phyloP scores from a whole-genome alignment of 2,888 invertebrate genomes.

The Epinotia bilunana region DNA sequence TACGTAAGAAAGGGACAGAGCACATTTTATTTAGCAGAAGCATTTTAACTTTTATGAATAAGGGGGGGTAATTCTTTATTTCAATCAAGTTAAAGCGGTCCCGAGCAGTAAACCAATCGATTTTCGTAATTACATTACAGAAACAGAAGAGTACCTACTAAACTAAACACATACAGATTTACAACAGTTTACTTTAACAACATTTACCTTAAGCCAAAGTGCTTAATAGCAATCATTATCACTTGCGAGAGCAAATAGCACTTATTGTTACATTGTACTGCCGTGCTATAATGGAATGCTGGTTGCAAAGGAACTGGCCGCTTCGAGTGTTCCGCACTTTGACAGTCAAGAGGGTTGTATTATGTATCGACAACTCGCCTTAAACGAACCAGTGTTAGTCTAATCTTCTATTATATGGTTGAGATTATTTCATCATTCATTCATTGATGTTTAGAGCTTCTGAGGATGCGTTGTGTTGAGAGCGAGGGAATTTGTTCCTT shows the following conservation, averaged over 20 bases:
- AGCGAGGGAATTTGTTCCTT: too few species aligned
- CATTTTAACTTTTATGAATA: too few species aligned
- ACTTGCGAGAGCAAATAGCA: constrained; percentile 1
- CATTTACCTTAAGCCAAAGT: background rate
- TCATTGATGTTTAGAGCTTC: too few species aligned
- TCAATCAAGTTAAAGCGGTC: background rate
- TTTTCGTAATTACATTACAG: background rate
- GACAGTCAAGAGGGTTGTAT: background rate
- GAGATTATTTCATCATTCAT: too few species aligned
- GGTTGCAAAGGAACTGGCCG: background rate
- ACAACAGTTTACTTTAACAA: background rate
- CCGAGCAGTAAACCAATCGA: background rate
- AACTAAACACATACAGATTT: background rate
- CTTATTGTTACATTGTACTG: background rate
- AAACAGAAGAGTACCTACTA: background rate
- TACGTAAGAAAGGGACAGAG: too few species aligned
- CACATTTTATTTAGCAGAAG: too few species aligned
- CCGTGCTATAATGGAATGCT: background rate
- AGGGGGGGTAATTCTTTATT: too few species aligned
- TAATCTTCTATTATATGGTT: background rate
- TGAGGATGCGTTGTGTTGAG: too few species aligned
- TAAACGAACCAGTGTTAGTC: background rate
- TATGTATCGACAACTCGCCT: background rate
- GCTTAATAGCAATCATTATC: constrained; percentile 2
- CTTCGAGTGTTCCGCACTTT: background rate